Evolutionary conservation across 2,888 invertebrate genomes (phyloP), one percentile per base, ranked within the genome.

Genomic region (Zonitis immaculata): DNA sequence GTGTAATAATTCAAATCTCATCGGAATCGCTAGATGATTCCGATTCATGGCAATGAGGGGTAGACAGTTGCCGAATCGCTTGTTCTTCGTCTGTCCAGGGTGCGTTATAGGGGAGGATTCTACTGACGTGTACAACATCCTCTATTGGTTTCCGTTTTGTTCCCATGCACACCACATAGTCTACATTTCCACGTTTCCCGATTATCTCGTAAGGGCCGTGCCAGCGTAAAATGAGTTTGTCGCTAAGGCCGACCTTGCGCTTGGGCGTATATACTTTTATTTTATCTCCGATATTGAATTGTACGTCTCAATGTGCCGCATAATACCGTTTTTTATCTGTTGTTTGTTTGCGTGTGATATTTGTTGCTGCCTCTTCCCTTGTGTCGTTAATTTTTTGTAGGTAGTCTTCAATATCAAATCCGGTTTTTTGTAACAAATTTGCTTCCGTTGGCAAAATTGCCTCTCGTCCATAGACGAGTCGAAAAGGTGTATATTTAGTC

Each of bases 251-350:
- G 11, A 65, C 53, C 45, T 60, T 63, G 7, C 63, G 32, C 5
- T 58, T 54, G 1, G 66, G 62, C 1, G 59, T 61, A 35, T 60
- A 64, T 1, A 66, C 61, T 49, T 62, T 59, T 5, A 65, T 61
- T 51, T 59, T 48, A 9, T 65, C 59, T 2, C 61, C 62, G 12
- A 44, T 27, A 14, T 52, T 20, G 30, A 44, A 63, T 32, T 60
- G 54, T n/a, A 56, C 32, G 12, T 58, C 42, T 26, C 61, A 25
- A 42, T 66, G 66, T 48, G 58, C 58, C 5, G n/a, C 14, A 39
- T 66, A 61, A 43, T 62, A 65, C 6, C 65, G 27, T 14, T 22
- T 16, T 50, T 66, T 66, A 27, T 66, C 65, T 1, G n/a, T 49
- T 14, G 26, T 44, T 44, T 59, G 62, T 48, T 45, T 49, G 11